Conservation (phyloP, 2,888 invertebrate genomes). For the Hypomecis punctinalis region DNA sequence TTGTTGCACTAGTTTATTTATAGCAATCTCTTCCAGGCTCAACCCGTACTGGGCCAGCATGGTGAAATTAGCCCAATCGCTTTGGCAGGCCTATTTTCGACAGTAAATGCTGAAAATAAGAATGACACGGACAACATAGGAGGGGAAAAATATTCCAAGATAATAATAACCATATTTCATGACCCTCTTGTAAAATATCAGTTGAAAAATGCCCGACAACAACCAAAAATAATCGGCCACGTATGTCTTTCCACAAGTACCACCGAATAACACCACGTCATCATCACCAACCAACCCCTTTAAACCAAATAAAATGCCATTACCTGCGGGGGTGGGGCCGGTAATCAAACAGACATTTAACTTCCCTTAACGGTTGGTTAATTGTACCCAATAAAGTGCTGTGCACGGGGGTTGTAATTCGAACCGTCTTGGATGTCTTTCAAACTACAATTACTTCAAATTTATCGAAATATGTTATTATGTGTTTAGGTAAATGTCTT, state of each 20-base stretch:
- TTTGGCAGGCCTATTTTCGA: no score
- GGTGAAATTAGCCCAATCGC: no score
- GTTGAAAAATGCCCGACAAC: no score
- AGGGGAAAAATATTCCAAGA: no score
- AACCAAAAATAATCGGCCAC: neutral
- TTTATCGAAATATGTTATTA: neutral
- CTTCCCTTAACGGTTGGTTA: slow-evolving; percentile 23
- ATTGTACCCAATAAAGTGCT: slow-evolving; percentile 15
- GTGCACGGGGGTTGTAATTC: slow-evolving; percentile 5
- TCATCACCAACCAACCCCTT: slow-evolving; percentile 3
- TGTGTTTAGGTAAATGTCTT: neutral
- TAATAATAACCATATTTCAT: no score
- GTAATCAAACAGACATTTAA: slow-evolving; percentile 32
- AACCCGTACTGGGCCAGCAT: no score
- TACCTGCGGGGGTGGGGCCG: slow-evolving; percentile 16
- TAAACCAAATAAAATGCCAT: no score
- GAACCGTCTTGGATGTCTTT: slow-evolving; percentile 1
- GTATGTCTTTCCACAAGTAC: neutral
- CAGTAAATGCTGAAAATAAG: no score
- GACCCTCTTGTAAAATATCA: no score
- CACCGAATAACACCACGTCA: slow-evolving; percentile 17
- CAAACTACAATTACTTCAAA: neutral
- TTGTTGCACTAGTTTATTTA: no score
- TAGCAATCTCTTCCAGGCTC: no score
- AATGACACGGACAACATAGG: no score